A percentile compares a stretch with the other conserved stretches of the same genome.
phyloP scores from a whole-genome alignment of 2,888 invertebrate genomes.

The Agrotis ipsilon region DNA sequence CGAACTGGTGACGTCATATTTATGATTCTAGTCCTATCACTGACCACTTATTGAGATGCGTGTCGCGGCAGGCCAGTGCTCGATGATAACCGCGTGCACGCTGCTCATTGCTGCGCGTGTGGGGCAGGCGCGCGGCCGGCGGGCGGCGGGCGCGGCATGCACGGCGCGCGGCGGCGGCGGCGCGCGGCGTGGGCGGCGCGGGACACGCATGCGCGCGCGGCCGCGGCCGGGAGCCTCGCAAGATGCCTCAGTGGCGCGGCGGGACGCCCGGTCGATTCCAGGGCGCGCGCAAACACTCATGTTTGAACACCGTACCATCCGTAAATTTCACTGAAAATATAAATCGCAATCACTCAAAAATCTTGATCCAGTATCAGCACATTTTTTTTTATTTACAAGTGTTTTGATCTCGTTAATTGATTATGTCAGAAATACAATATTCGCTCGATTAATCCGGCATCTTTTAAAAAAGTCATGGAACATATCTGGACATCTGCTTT shows the following conservation, averaged over 20 bases:
- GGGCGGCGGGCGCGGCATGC: constrained; percentile 67
- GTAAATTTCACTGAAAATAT: constrained; percentile 73
- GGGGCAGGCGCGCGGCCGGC: constrained; percentile 48
- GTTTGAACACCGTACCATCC: constrained; percentile 75
- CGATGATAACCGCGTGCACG: constrained; percentile 66
- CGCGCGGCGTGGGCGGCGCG: constrained; percentile 70
- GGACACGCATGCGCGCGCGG: constrained; percentile 82
- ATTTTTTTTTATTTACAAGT: constrained; percentile 18
- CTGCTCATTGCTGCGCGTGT: constrained; percentile 66
- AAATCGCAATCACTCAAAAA: constrained; percentile 58
- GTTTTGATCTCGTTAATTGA: constrained; percentile 23
- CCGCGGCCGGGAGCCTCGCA: constrained; percentile 80
- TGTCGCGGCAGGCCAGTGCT: constrained; percentile 60
- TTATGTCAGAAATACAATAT: constrained; percentile 45
- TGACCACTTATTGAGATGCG: constrained; percentile 51
- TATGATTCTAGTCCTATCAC: constrained; percentile 70
- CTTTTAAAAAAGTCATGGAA: constrained; percentile 71
- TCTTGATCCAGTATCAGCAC: constrained; percentile 15
- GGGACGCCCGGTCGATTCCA: constrained; percentile 89
- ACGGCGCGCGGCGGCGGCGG: constrained; percentile 61
- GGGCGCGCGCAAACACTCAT: constrained; percentile 79
- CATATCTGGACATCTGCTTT: constrained; percentile 75
- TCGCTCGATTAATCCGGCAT: constrained; percentile 53
- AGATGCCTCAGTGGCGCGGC: constrained; percentile 89
- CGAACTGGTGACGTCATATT: constrained; percentile 74